A percentile compares a stretch with the other conserved stretches of the same genome.
phyloP scores from a whole-genome alignment of 2,888 invertebrate genomes.

The Stenichneumon culpator region DNA sequence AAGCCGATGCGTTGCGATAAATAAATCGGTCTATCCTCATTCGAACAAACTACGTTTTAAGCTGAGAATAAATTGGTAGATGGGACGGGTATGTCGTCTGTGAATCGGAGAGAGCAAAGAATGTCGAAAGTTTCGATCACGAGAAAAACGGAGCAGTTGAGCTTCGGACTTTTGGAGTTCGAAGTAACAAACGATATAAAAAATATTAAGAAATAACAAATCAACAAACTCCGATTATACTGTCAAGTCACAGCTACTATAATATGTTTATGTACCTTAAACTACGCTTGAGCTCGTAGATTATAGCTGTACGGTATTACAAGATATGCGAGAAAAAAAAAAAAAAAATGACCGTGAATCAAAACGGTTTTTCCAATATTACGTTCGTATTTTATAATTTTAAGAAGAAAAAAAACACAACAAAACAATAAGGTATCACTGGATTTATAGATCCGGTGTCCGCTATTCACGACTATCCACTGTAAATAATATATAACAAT shows the following conservation, averaged over 20 bases:
- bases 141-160: constrained; percentile 3
- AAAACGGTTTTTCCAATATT: constrained; percentile 59
- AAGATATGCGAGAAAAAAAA: constrained; percentile 5
- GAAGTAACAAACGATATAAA: constrained; percentile 1
- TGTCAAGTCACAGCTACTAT: constrained; percentile 42
- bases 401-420: constrained; percentile 49
- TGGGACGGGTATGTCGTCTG: constrained; percentile 1
- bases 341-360: constrained; percentile 36
- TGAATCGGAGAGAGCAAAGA: constrained; percentile 21
- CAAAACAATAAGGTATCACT: constrained; percentile 42
- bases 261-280: constrained; percentile 62
- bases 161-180: constrained; percentile 3
- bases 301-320: constrained; percentile 59
- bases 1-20: constrained; percentile 7
- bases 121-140: not conserved
- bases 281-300: constrained; percentile 61
- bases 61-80: constrained; percentile 6
- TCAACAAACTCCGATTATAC: not conserved
- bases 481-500: constrained; percentile 84
- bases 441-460: constrained; percentile 66
- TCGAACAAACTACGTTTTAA: constrained; percentile 57
- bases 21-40: constrained; percentile 26
- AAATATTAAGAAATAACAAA: not conserved
- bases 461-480: constrained; percentile 72
- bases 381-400: constrained; percentile 56